These are phyloP conservation scores for Plumapathes pennacea DNA, from an alignment of 92 coral and sea anemone species.

Conservation along the genomic window DNA sequence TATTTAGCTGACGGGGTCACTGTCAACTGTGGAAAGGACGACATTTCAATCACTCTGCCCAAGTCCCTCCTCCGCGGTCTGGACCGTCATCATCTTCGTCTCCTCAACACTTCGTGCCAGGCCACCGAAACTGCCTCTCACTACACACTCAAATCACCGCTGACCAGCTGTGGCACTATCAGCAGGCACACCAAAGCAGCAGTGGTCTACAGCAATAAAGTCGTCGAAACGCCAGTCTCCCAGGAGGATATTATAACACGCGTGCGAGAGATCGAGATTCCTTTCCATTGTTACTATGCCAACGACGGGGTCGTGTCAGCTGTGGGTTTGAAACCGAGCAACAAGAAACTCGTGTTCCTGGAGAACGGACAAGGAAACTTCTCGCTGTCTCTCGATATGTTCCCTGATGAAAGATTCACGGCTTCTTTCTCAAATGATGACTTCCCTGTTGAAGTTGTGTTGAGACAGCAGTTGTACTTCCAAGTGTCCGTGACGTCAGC, in stretches of 20 bases:
- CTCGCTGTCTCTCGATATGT: slow-evolving; percentile 43
- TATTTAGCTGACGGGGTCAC: slow-evolving; percentile 15
- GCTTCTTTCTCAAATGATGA: slow-evolving; percentile 16
- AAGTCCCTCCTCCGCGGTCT: slow-evolving; percentile 10
- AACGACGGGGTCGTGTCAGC: slow-evolving; percentile 7
- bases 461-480: slow-evolving; percentile 52
- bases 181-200: slow-evolving; percentile 5
- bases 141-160: slow-evolving; percentile 21
- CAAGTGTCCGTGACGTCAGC: slow-evolving; percentile 52
- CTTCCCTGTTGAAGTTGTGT: slow-evolving; percentile 45
- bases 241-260: slow-evolving; percentile 9
- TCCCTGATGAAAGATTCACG: slow-evolving; percentile 25
- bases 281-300: slow-evolving; percentile 21
- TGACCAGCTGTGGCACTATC: slow-evolving; percentile 19
- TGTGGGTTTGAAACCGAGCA: slow-evolving; percentile 8
- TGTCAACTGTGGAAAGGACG: slow-evolving; percentile 3
- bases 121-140: slow-evolving; percentile 29
- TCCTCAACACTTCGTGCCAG: slow-evolving; percentile 18
- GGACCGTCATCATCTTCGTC: slow-evolving; percentile 20
- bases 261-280: slow-evolving; percentile 17
- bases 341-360: slow-evolving; percentile 10
- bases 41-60: slow-evolving; percentile 17
- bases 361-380: slow-evolving; percentile 49
- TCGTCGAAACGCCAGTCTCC: slow-evolving; percentile 6
- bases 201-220: slow-evolving; percentile 26